These are phyloP conservation scores for Ammodytes dubius DNA, from an alignment of 2,113 vertebrate genomes.

Conservation along the genomic window DNA sequence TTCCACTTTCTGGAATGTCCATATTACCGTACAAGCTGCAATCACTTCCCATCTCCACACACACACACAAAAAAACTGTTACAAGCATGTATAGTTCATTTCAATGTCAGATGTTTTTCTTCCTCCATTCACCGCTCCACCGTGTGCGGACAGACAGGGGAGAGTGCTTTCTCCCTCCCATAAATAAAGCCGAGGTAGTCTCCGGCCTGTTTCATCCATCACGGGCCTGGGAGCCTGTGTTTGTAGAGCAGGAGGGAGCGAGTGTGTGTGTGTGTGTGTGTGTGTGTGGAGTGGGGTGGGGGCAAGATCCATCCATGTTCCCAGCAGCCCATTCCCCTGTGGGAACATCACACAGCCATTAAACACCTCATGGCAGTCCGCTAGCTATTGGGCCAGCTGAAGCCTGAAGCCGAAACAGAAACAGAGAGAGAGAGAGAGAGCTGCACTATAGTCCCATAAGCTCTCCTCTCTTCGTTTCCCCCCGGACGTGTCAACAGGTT, in stretches of 20 bases:
- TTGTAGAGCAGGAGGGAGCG: constrained; percentile 67
- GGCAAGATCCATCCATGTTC: constrained; percentile 74
- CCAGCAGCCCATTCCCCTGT: constrained; percentile 68
- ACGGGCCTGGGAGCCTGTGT: constrained; percentile 67
- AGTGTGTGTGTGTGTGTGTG: constrained; percentile 11
- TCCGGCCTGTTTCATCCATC: constrained; percentile 82
- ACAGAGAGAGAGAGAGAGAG: constrained; percentile 26
- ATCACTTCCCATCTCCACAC: constrained; percentile 60
- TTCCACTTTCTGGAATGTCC: constrained; percentile 77
- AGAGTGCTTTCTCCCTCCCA: constrained; percentile 71
- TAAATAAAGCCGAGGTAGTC: constrained; percentile 75
- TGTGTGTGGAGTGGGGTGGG: not conserved
- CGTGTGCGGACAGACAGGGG: constrained; percentile 57
- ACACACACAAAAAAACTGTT: constrained; percentile 54
- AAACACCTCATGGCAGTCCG: constrained; percentile 81
- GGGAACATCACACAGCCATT: constrained; percentile 78
- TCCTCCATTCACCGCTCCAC: not conserved
- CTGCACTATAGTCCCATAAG: constrained; percentile 39
- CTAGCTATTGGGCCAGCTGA: constrained; percentile 67
- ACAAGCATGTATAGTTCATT: constrained; percentile 71
- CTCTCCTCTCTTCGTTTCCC: constrained; percentile 35
- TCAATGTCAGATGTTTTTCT: constrained; percentile 73
- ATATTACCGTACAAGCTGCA: constrained; percentile 60
- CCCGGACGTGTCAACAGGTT: constrained; percentile 75
- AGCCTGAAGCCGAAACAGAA: constrained; percentile 37